Evolutionary conservation across 2,797 vertebrate species (phyloP).

Genomic region (Myotis myotis): DNA sequence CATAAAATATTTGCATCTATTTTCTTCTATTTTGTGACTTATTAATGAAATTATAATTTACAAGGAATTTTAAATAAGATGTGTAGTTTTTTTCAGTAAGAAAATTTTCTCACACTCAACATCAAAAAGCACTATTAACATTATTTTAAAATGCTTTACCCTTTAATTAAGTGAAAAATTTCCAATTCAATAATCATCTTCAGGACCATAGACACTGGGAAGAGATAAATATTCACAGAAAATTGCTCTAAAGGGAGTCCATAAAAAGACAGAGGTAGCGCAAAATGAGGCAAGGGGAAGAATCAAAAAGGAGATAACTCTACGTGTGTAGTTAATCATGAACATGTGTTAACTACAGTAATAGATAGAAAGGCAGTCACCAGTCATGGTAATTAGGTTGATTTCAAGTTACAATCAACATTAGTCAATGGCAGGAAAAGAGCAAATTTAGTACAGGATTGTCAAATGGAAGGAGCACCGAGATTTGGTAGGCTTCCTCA

Average conservation of each 20-base stretch:
- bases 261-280: not conserved
- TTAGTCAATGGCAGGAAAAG: not conserved
- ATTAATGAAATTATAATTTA: conserved; percentile 46
- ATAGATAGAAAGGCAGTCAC: not conserved
- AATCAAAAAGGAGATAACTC: not conserved
- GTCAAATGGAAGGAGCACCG: not conserved
- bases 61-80: conserved; percentile 20
- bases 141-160: conserved; percentile 32
- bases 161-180: conserved; percentile 29
- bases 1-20: not conserved
- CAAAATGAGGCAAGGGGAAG: not conserved
- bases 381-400: not conserved
- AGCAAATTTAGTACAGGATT: not conserved
- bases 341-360: not conserved
- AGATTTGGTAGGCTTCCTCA: not conserved
- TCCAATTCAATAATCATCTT: not conserved
- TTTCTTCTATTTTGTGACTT: not conserved
- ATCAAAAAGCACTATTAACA: not conserved
- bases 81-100: not conserved
- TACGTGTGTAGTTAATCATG: not conserved
- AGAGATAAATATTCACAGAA: conserved; percentile 39
- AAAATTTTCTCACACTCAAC: conserved; percentile 24
- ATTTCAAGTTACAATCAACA: not conserved
- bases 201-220: not conserved
- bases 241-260: not conserved